Evolutionary conservation across 2,113 vertebrate species (phyloP), one percentile per base, ranked within the genome.

Genomic region (Grammomys surdaster): DNA sequence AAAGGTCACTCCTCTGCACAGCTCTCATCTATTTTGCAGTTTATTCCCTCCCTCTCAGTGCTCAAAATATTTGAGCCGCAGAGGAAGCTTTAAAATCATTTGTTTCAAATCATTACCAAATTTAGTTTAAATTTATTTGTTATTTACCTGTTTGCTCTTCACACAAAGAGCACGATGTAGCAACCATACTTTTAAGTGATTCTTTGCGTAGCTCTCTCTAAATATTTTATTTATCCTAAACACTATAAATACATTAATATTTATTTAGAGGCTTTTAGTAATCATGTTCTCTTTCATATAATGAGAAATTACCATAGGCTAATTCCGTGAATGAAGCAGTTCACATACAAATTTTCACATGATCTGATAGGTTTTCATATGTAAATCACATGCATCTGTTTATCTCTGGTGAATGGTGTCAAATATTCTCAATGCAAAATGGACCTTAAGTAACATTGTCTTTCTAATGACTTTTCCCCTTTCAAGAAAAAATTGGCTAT

Each of bases 331-430:
- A 97, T 96, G 95, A 95, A 95, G 92, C 94, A 98, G 97, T 98
- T 98, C 97, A 97, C 95, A 97, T 95, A 98, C 95, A 98, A 97
- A 98, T 97, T 97, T 97, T 98, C 95, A 92, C 84, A 98, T 97
- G 98, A 97, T 98, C 97, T 97, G 97, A 97, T 98, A 96, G 96
- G 97, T 96, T 97, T 98, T 98, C 96, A 97, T 98, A 98, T 98
- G 98, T 96, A 98, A 98, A 97, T 97, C 72, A 40, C 89, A 92
- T 92, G 95, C 97, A 96, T 98, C 97, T 98, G 96, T 98, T 97
- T 98, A 96, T 97, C 96, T 97, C 88, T 0, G 24, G 87, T 97
- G 96, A 96, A 98, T 97, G 75, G 93, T 98, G 97, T 98, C 97
- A 98, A 95, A 96, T 95, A 97, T 97, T 43, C 54, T 96, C 95